Base-by-base conservation (phyloP, 2,888 invertebrate genomes). In the Corythucha ciliata region DNA sequence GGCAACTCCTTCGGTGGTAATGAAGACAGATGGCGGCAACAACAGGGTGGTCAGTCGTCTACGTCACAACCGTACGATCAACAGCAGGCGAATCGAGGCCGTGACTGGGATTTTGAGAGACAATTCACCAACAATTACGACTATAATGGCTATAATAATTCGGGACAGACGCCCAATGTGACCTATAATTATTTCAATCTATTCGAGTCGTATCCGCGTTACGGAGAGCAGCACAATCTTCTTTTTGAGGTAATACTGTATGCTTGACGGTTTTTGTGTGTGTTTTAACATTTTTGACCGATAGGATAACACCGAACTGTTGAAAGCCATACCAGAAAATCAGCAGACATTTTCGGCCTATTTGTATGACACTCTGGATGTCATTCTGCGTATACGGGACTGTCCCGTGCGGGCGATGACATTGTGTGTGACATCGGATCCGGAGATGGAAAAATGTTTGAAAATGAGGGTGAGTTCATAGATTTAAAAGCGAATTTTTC, bases 341-440 rank as follows among this genome's bases (percentile, higher is more conserved):
- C 76, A 81, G 54, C 90, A 91, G 67, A 82, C 81, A 0, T 87
- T 84, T 48, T 74, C 77, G 2, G 79, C 78, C 55, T 88, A 85
- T 61, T 70, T 91, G 22, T 80, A 79, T 12, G 72, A 74, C 52
- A 74, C 81, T 0, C 73, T 84, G 58, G 74, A 80, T 29, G 75
- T 79, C 0, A 83, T 91, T 56, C 70, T 81, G 54, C 81, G 80
- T 2, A 77, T 92, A 1, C 73, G 86, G 46, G 77, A 81, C 55
- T 96, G 94, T 66, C 89, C 93, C 0, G 80, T 93, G 6, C 75
- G 79, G 39, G 72, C 79, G n/a, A 88, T 92, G 72, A 81, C 81
- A 0, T 68, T 94, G 18, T 96, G 96, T 65, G 86, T 96, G 20
- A 90, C 92, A 0, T 94, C 94, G 0, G 83, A 87, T 51, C 76